Conservation (phyloP, 2,888 invertebrate species). For the Microplitis manilae region DNA sequence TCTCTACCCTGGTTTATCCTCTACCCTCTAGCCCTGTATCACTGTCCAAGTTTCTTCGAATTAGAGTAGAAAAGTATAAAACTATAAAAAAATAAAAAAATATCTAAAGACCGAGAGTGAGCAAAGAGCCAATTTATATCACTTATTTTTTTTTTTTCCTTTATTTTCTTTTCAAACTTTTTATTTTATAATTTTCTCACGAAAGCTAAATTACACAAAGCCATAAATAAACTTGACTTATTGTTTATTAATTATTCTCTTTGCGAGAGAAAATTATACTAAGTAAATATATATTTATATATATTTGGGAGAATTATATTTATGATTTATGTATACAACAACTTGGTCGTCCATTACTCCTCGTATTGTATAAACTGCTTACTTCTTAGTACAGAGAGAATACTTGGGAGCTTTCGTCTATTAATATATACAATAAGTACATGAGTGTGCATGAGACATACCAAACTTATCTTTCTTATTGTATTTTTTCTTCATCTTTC, state of each 20-base stretch:
- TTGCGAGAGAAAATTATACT: not conserved
- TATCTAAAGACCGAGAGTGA: constrained; percentile 8
- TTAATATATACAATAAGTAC: constrained; percentile 20
- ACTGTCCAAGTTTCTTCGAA: constrained; percentile 34
- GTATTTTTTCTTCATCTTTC: not conserved
- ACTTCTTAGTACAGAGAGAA: not conserved
- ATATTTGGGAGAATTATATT: not conserved
- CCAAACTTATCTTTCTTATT: constrained; percentile 12
- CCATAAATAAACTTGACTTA: constrained; percentile 7
- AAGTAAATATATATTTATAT: not conserved
- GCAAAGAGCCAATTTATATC: constrained; percentile 37
- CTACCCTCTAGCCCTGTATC: constrained; percentile 29
- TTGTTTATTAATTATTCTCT: not conserved
- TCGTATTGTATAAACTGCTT: not conserved
- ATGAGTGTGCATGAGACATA: constrained; percentile 16
- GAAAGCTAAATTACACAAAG: constrained; percentile 13
- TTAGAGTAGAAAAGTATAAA: constrained; percentile 18
- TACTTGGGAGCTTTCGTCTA: constrained; percentile 16
- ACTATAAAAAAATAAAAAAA: not conserved
- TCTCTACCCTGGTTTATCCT: not conserved
- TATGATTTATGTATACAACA: not conserved
- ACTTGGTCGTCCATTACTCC: not conserved
- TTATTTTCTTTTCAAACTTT: not conserved
- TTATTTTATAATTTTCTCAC: not conserved
- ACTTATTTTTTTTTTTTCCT: constrained; percentile 22